Base-by-base conservation (phyloP, 2,888 invertebrate genomes). In the Hesperia comma region DNA sequence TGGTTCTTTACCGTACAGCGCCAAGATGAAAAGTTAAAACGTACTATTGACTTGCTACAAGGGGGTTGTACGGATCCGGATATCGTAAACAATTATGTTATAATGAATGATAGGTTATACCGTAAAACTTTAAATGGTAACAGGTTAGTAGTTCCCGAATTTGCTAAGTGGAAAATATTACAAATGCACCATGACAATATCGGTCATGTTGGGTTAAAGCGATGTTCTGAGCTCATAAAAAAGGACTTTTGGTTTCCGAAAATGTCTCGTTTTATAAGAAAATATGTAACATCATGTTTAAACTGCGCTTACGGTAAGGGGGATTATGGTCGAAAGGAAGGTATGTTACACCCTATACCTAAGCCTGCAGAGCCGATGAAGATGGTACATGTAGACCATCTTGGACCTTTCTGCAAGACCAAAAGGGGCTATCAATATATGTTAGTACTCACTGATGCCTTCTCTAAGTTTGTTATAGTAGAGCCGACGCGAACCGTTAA, bases 181-280 rank as follows among this genome's bases (percentile, higher is more conserved):
- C 77, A 78, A 40, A 79, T 78, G 75, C 74, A 76, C 54, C 81
- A 80, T 60, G 79, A 82, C 62, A 75, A 81, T 0, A 76, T 81
- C 8, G 80, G 82, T 0, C 78, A 81, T 56, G 69, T 76, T 17
- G 76, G 76, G 0, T 69, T 75, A 6, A 67, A 77, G 12, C 67
- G 69, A 14, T 76, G 75, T 40, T 43, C 19, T 10, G 72, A 74
- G 0, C 17, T 77, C 8, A 74, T 81, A 76, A 66, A 66, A 53
- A 41, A 26, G 0, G 53, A 60, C 6, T 60, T 26, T 26, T 26
- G 26, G 26, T 26, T 26, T 26, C 26, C 26, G 26, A 26, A 26
- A 26, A 26, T 26, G 26, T 26, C 26, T 26, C 26, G 26, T 26
- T 26, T 26, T 26, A 26, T 26, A 26, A 26, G 26, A 5, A 26